Conservation (phyloP, 2,888 invertebrate genomes). For the Xestobium rufovillosum region DNA sequence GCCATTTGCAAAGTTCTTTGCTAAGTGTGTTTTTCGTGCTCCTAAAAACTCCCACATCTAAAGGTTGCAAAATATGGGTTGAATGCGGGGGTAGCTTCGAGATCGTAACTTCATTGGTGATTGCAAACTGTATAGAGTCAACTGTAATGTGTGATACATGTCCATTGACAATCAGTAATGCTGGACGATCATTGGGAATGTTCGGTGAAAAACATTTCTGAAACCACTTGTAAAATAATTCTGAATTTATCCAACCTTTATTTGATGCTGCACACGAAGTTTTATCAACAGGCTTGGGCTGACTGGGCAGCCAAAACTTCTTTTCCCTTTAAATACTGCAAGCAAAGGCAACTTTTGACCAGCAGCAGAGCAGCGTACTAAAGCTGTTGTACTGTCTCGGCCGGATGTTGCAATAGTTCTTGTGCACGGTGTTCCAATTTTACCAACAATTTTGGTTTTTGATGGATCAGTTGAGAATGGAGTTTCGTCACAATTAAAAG, state of each 20-base stretch:
- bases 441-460: constrained; percentile 18
- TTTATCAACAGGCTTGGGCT: constrained; percentile 6
- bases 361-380: constrained; percentile 13
- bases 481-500: constrained; percentile 12
- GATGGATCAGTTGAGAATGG: constrained; percentile 11
- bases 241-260: constrained; percentile 9
- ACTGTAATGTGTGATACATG: constrained; percentile 3
- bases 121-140: constrained; percentile 4
- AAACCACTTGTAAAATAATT: constrained; percentile 8
- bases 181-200: constrained; percentile 7
- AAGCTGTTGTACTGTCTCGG: constrained; percentile 14
- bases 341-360: constrained; percentile 15
- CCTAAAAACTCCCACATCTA: constrained; percentile 1
- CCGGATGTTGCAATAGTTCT: constrained; percentile 12
- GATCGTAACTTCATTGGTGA: constrained; percentile 8
- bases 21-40: constrained; percentile 2
- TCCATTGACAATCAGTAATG: background rate
- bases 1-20: constrained; percentile 5
- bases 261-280: constrained; percentile 10
- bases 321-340: constrained; percentile 14
- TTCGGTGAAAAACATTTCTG: constrained; percentile 9
- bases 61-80: constrained; percentile 5
- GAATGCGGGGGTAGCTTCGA: constrained; percentile 12
- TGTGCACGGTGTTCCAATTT: constrained; percentile 8
- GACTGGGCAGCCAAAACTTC: constrained; percentile 8